Conservation (phyloP, 2,888 invertebrate genomes). For the Deilephila elpenor region DNA sequence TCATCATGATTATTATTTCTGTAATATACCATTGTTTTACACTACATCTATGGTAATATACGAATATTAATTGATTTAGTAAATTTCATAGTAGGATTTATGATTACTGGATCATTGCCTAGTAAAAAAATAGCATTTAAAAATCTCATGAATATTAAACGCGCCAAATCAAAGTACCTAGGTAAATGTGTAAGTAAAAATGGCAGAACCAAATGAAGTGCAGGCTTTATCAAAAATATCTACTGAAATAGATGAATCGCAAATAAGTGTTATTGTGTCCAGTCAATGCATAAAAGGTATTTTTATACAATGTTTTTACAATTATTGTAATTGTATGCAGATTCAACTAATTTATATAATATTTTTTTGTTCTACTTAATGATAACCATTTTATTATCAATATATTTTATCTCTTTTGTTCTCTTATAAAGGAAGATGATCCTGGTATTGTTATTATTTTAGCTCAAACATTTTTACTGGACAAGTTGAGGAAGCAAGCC, state of each 20-base stretch:
- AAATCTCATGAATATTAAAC: not conserved
- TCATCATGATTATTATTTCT: too few relatives aligned
- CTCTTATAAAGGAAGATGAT: not conserved
- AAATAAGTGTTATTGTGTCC: conserved; percentile 63
- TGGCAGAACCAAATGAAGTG: conserved; percentile 62
- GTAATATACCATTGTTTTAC: too few relatives aligned
- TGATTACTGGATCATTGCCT: not conserved
- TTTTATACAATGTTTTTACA: conserved; percentile 14
- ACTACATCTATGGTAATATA: too few relatives aligned
- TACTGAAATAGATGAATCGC: conserved; percentile 65
- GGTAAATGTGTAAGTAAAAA: conserved; percentile 39
- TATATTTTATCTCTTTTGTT: not conserved
- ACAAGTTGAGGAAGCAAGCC: conserved; percentile 62
- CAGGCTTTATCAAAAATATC: conserved; percentile 63
- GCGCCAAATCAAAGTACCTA: not conserved
- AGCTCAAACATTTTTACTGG: conserved; percentile 67
- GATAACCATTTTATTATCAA: too few relatives aligned
- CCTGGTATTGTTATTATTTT: conserved; percentile 33
- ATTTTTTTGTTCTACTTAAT: not conserved
- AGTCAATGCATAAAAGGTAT: conserved; percentile 73
- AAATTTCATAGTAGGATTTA: not conserved
- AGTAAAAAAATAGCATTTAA: not conserved
- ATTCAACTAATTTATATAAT: not conserved
- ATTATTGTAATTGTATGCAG: not conserved
- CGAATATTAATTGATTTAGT: too few relatives aligned